Evolutionary conservation across 2,797 vertebrate genomes (phyloP), one percentile per base, ranked within the genome.

Genomic region (Karalla daura): DNA sequence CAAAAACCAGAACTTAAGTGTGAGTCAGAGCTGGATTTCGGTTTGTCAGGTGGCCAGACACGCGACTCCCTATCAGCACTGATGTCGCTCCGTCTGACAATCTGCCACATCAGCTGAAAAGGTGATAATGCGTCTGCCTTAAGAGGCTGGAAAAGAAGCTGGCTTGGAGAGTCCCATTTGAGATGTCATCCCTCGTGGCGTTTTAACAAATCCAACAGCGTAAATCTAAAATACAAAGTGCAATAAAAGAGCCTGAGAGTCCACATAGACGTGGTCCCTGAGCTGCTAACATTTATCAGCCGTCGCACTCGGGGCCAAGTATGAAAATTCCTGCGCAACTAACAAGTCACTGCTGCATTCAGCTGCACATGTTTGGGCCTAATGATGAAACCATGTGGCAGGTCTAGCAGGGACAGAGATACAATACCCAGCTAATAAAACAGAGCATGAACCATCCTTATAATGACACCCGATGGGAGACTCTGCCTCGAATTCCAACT

Each of bases 321-420:
- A 6, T 40, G 2, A 63, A 36, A 46, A 67, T 28, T 14, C 33
- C 55, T 51, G 36, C 47, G 15, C 13, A n/a, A 28, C 30, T 18
- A 50, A 50, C 50, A 56, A 63, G 61, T 70, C 49, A 66, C 44
- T 25, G 0, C 30, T 33, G 8, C 23, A 44, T 62, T 60, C 44
- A 47, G 30, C 52, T 51, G 70, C 53, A 45, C 30, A 13, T 24
- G 2, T 51, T 65, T 55, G 62, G 37, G 5, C 64, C 53, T 70
- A 69, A 79, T 73, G 56, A 46, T 72, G 39, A 75, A 81, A 71
- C 70, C 74, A 47, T 53, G 49, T 46, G 6, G 40, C 10, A 32
- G 15, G 46, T 60, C 28, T 9, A 47, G 37, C 50, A 5, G 54
- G 21, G 32, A 53, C 23, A 6, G 33, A 6, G 0, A 71, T 50